Conservation (phyloP, 1,140 invertebrate genomes). For the Drosophila pseudoananassae region DNA sequence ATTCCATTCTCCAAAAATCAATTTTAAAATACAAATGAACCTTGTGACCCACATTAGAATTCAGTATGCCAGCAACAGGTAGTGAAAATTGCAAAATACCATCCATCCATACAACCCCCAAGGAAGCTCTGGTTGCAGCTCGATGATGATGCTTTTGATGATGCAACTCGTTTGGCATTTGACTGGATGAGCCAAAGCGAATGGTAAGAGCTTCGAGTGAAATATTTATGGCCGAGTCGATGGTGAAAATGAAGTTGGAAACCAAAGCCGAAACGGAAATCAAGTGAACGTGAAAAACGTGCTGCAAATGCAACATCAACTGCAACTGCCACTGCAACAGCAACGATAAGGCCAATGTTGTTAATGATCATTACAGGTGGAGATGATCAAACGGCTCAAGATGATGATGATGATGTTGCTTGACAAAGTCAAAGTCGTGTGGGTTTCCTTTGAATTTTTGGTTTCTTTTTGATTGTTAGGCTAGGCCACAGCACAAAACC, state of each 20-base stretch:
- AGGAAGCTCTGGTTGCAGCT: conserved; percentile 17
- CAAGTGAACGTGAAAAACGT: conserved; percentile 77
- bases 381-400: not conserved
- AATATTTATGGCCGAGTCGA: conserved; percentile 66
- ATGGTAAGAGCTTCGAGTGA: conserved; percentile 43
- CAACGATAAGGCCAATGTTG: conserved; percentile 37
- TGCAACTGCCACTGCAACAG: conserved; percentile 9
- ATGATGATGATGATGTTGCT: conserved; percentile 26
- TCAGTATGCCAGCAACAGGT: conserved; percentile 12
- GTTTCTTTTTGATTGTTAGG: conserved; percentile 43
- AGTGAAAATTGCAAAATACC: conserved; percentile 32
- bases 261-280: conserved; percentile 57
- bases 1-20: conserved; percentile 14
- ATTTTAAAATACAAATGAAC: conserved; percentile 1
- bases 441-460: conserved; percentile 39
- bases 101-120: conserved; percentile 11
- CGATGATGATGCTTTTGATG: conserved; percentile 16
- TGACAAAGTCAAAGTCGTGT: conserved; percentile 76
- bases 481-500: conserved; percentile 36
- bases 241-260: conserved; percentile 56
- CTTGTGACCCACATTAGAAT: conserved; percentile 26
- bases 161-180: conserved; percentile 56
- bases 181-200: conserved; percentile 39
- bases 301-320: conserved; percentile 28
- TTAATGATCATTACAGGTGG: conserved; percentile 17